These are phyloP conservation scores for Hapalemur alaotrensis DNA, from an alignment of 2,797 vertebrate genomes.

Conservation along the genomic window DNA sequence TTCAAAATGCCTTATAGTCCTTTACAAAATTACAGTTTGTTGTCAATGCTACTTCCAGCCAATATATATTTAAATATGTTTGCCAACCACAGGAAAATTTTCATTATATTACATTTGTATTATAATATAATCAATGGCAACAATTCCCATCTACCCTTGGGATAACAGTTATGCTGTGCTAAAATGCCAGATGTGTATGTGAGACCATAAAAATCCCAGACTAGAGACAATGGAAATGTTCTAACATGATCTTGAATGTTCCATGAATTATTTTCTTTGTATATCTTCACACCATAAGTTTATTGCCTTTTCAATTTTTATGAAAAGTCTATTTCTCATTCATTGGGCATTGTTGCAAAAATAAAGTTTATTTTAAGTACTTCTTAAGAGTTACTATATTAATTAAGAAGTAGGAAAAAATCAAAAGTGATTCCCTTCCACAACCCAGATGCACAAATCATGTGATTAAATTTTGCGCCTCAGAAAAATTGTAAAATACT, in stretches of 20 bases:
- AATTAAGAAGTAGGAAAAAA: conserved; percentile 5
- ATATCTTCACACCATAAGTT: not conserved
- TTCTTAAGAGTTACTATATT: not conserved
- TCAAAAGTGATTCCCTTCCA: not conserved
- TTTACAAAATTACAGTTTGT: not conserved
- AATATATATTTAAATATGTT: not conserved
- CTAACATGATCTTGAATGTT: not conserved
- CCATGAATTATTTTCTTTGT: not conserved
- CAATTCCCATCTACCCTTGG: not conserved
- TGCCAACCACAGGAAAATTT: not conserved
- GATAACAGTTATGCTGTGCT: not conserved
- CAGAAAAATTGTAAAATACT: conserved; percentile 22
- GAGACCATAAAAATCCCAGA: not conserved
- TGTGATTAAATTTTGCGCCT: not conserved
- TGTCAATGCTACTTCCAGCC: not conserved
- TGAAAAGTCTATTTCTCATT: not conserved
- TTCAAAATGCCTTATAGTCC: not conserved
- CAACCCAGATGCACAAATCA: not conserved
- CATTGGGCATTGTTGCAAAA: not conserved
- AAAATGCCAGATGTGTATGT: not conserved
- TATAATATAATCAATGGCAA: not conserved
- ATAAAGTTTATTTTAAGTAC: not conserved
- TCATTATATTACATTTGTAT: not conserved
- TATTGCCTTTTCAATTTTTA: not conserved
- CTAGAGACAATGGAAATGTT: not conserved